phyloP scores from a whole-genome alignment of 92 coral and sea anemone genomes.

The Heliopora coerulea region DNA sequence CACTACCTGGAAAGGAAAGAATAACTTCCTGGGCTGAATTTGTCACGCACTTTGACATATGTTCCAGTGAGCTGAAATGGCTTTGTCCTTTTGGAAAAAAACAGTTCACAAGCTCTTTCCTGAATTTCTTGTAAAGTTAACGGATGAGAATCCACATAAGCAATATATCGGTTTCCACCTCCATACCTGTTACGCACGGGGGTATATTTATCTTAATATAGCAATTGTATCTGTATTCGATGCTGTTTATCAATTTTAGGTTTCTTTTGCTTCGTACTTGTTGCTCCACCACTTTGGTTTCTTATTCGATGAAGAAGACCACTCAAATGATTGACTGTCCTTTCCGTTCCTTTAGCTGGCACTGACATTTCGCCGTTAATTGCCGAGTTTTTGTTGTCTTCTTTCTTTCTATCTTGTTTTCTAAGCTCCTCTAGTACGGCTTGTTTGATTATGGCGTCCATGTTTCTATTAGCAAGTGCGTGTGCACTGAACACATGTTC shows the following conservation, averaged over 20 bases:
- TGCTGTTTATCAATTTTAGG: slow-evolving; percentile 43
- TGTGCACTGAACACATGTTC: no score
- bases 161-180: slow-evolving; percentile 49
- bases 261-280: slow-evolving; percentile 18
- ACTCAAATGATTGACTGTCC: slow-evolving; percentile 32
- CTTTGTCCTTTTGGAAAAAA: slow-evolving; percentile 42
- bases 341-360: neutral
- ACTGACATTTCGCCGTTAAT: neutral
- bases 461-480: no score
- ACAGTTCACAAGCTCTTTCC: slow-evolving; percentile 43
- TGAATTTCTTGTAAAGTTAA: slow-evolving; percentile 13
- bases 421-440: neutral
- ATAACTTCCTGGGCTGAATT: slow-evolving; percentile 43
- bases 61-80: slow-evolving; percentile 44
- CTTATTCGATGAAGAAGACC: slow-evolving; percentile 42
- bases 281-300: neutral
- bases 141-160: slow-evolving; percentile 36
- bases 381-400: no score
- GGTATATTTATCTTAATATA: slow-evolving; percentile 33
- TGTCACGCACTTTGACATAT: slow-evolving; percentile 44
- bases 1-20: slow-evolving; percentile 45
- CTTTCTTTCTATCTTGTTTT: neutral
- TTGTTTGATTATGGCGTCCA: neutral
- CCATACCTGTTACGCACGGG: slow-evolving; percentile 51
- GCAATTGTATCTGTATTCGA: slow-evolving; percentile 51